Conservation (phyloP, 2,888 invertebrate genomes). For the Rhogogaster chlorosoma region DNA sequence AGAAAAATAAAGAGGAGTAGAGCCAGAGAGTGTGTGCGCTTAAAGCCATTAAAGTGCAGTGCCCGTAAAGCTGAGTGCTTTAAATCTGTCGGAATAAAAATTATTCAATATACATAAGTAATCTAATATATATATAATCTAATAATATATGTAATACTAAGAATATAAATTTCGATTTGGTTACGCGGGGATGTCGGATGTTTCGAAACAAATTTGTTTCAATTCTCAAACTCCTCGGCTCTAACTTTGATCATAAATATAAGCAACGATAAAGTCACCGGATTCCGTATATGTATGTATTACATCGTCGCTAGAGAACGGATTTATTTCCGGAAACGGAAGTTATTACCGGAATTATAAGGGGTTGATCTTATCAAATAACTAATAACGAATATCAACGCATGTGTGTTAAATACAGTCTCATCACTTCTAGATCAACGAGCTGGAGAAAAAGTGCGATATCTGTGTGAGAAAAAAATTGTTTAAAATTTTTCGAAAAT, state of each 20-base stretch:
- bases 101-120: neutral
- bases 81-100: neutral
- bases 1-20: neutral
- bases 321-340: constrained; percentile 27
- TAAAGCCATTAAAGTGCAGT: too few species aligned
- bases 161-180: neutral
- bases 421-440: too few species aligned
- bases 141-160: neutral
- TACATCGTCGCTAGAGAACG: too few species aligned
- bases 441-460: neutral
- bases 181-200: neutral
- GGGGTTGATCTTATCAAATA: neutral
- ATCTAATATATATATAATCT: neutral
- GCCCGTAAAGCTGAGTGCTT: too few species aligned
- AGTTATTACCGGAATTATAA: neutral
- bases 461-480: neutral
- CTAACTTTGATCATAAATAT: constrained; percentile 56
- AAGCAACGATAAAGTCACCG: constrained; percentile 57
- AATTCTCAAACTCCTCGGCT: neutral
- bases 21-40: neutral
- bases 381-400: neutral
- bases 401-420: too few species aligned
- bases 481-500: too few species aligned
- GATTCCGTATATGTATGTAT: neutral
- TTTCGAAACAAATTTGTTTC: constrained; percentile 31